phyloP scores from a whole-genome alignment of 2,888 invertebrate species.

The Bombylius discolor region DNA sequence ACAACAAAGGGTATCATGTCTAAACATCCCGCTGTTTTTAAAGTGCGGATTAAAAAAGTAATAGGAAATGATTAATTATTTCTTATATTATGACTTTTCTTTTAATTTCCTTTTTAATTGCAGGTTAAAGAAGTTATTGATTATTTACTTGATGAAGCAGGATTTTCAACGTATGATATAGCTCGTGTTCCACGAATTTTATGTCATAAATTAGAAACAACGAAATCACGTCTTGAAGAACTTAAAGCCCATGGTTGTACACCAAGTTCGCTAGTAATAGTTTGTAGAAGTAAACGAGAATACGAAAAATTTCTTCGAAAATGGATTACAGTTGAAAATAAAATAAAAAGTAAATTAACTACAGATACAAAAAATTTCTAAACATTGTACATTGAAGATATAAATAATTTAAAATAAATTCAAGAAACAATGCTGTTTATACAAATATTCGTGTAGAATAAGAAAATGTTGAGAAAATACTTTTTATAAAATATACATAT shows the following conservation, averaged over 20 bases:
- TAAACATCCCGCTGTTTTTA: conserved; percentile 41
- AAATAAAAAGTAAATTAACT: not conserved
- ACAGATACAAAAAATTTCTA: not conserved
- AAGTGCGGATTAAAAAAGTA: conserved; percentile 45
- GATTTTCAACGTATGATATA: conserved; percentile 42
- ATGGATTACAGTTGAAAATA: conserved; percentile 19
- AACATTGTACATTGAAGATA: too few species aligned
- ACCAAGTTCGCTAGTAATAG: conserved; percentile 40
- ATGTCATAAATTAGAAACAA: conserved; percentile 43
- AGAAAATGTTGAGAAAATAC: too few species aligned
- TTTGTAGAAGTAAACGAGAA: conserved; percentile 43
- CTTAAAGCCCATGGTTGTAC: conserved; percentile 38
- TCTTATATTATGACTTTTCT: not conserved
- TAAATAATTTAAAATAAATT: too few species aligned
- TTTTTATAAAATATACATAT: too few species aligned
- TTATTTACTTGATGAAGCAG: conserved; percentile 40
- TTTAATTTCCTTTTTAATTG: conserved; percentile 14
- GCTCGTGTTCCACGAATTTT: conserved; percentile 43
- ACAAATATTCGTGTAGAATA: too few species aligned
- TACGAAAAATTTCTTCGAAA: conserved; percentile 41
- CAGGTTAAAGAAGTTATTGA: conserved; percentile 47
- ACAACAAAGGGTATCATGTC: conserved; percentile 39
- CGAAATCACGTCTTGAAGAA: conserved; percentile 40
- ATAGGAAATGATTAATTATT: not conserved
- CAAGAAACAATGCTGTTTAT: too few species aligned